A percentile compares a stretch with the other conserved stretches of the same genome.
Conservation (phyloP, 2,113 vertebrate species). For the Hemicordylus capensis region DNA sequence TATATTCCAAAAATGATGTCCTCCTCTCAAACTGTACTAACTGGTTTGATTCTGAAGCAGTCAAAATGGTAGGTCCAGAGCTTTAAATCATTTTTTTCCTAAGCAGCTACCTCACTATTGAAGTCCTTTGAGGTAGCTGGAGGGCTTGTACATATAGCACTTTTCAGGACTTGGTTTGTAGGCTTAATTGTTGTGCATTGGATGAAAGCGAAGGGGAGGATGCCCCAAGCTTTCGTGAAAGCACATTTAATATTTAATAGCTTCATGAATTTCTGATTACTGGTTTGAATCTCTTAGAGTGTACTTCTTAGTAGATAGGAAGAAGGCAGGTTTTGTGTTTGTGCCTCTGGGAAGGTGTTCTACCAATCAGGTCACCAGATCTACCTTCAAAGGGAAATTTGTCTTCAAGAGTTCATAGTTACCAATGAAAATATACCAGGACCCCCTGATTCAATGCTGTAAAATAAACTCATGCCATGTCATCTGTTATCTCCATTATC, state of each 20-base stretch:
- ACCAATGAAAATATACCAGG: background rate
- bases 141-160: background rate
- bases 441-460: constrained; percentile 5
- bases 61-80: fast-evolving
- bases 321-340: constrained; percentile 33
- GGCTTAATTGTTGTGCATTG: background rate
- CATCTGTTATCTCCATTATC: constrained; percentile 41
- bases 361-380: background rate
- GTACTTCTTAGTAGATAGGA: background rate
- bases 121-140: constrained; percentile 29
- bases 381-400: constrained; percentile 26
- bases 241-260: constrained; percentile 24
- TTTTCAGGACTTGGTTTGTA: constrained; percentile 7
- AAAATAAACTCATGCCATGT: background rate
- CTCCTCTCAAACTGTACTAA: background rate
- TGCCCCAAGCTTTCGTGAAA: constrained; percentile 31
- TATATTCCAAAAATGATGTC: background rate
- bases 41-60: background rate
- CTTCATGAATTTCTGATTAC: constrained; percentile 16
- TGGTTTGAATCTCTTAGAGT: constrained; percentile 11
- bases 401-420: constrained; percentile 15
- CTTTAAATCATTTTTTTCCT: constrained; percentile 1
- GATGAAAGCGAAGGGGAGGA: background rate
- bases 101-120: constrained; percentile 8
- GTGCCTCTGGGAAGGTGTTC: background rate